Conservation (phyloP, 2,797 vertebrate genomes). For the Meda fulgida region DNA sequence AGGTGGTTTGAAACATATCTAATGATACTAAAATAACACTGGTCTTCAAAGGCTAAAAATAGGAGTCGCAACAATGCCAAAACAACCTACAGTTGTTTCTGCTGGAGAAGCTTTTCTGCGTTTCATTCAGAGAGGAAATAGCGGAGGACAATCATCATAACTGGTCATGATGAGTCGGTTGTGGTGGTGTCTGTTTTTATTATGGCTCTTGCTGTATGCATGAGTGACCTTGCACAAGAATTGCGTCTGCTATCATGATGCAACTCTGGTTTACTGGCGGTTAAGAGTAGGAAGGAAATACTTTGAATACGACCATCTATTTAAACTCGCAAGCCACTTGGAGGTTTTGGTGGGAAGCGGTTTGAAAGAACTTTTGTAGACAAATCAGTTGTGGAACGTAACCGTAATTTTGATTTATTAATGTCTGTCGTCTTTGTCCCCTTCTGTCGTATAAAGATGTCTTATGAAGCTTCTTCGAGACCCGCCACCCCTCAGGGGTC, state of each 20-base stretch:
- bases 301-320: conserved; percentile 19
- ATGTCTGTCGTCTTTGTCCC: conserved; percentile 3
- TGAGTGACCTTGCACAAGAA: conserved; percentile 24
- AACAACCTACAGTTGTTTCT: conserved; percentile 47
- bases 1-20: not conserved
- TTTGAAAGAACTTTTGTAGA: conserved; percentile 6
- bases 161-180: conserved; percentile 29
- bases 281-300: conserved; percentile 37
- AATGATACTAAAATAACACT: not conserved
- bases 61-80: no score
- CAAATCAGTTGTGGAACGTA: conserved; percentile 9
- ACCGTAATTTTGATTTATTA: not conserved
- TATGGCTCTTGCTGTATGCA: not conserved
- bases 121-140: conserved; percentile 57
- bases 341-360: not conserved
- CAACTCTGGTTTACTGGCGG: not conserved
- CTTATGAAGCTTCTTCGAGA: conserved; percentile 74
- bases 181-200: conserved; percentile 27
- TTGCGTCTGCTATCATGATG: not conserved
- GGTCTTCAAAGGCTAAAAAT: not conserved
- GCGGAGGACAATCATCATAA: conserved; percentile 43
- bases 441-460: conserved; percentile 61
- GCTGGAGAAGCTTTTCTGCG: conserved; percentile 11
- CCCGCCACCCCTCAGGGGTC: conserved; percentile 73
- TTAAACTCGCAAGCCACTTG: not conserved